Evolutionary conservation across 1,140 invertebrate species (phyloP), one percentile per base, ranked within the genome.

Genomic region (Lutraria rhynchaena): DNA sequence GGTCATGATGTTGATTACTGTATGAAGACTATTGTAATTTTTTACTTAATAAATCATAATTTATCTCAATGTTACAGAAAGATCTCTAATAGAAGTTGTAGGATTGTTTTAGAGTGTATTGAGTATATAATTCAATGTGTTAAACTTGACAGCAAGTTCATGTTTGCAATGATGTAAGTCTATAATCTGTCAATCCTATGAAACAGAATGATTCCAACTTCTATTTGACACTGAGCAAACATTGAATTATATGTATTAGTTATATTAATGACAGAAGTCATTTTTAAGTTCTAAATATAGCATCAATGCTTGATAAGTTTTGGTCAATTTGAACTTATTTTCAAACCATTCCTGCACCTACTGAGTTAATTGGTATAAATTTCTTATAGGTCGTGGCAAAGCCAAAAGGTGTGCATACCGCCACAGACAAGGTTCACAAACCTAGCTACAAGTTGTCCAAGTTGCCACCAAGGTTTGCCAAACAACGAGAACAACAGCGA

Each of bases 381-480:
- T 19, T 24, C 17, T 61, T 71, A 11, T 29, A 89, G 87, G 87
- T 91, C 84, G 84, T 91, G 57, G 89, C 87, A 35, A 90, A 92
- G 71, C 90, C 90, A 57, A 89, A 90, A 83, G 89, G 91, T 35
- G 84, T 89, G 13, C 82, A 85, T 49, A 70, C 67, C 41, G 86
- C 87, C 37, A 84, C 95, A 83, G 95, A 96, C 67, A 91, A 94
- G 17, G 91, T 93, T 82, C 81, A 91, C 22, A 41, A 41, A 41
- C 85, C 89, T 69, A 81, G 67, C 35, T 80, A 82, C 49, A 85
- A 85, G 33, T 69, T 63, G 41, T 63, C 58, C 75, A 96, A 95
- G 87, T 91, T 97, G 13, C 95, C 96, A 1, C 96, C 96, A 0
- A 94, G 96, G 53, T 95, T 97, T 86, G 95, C 95, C n/a, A 96